Evolutionary conservation across 53 echinoderm and acorn worm genomes (phyloP), one percentile per base, ranked within the genome.

Genomic region (Luidia sarsii): DNA sequence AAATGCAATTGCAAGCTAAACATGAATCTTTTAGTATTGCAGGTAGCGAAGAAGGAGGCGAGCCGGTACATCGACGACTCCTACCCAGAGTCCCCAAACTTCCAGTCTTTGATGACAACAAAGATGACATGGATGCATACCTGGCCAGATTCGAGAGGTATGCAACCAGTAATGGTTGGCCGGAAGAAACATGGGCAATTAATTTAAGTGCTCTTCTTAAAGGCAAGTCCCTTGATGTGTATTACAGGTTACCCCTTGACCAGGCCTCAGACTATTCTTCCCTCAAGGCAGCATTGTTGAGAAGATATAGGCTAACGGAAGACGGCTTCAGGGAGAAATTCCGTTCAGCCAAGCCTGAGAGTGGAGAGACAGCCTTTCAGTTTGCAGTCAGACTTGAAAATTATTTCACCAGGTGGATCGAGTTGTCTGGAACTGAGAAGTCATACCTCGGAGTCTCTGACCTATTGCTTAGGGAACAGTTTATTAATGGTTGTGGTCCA

Each of bases 121-220:
- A 51, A 32, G 89, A 85, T 43, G 70, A 89, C 46, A 14, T 90
- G 5, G 91, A 83, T 51, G 82, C 87, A 15, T 89, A 89, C 48
- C 39, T 89, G 29, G 48, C 67, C 21, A 43, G 83, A 21, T 87
- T 64, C 32, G 88, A 87, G 32, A 63, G 75, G 38, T 87, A 72
- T 36, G 82, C 74, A 18, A 67, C 15, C 3, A 72, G 52, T 34
- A 85, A 89, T 25, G 54, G 30, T 1, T 87, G 86, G 87, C 18
- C n/a, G 1, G 15, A 67, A 54, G 48, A 57, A 7, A 50, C 67
- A 20, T 81, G 82, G 82, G 68, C 54, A 8, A 21, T 81, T 15
- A 46, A 46, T 15, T 46, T 46, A 46, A 46, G 46, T 46, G 46
- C 46, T 15, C 46, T 46, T 15, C 46, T 46, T 15, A 46, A 46